A percentile compares a stretch with the other conserved stretches of the same genome.
These are phyloP conservation scores for Penelope pileata DNA, from an alignment of 2,113 vertebrate genomes.

Conservation along the genomic window DNA sequence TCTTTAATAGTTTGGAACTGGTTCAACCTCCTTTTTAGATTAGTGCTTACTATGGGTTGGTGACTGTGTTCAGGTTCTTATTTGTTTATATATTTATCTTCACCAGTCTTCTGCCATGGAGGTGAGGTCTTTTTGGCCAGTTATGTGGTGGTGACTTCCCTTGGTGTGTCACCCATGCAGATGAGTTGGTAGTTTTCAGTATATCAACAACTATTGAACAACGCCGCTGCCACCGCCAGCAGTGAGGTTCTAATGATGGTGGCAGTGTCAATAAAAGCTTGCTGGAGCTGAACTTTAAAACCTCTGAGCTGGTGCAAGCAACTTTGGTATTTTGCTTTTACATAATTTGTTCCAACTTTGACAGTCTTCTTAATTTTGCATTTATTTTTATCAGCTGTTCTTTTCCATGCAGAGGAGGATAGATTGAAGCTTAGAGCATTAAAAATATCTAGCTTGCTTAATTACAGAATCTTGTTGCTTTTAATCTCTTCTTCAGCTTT, in stretches of 20 bases:
- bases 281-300: background rate
- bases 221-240: background rate
- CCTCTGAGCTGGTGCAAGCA: background rate
- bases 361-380: background rate
- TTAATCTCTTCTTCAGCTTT: background rate
- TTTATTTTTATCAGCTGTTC: conserved; percentile 12
- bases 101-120: background rate
- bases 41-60: background rate
- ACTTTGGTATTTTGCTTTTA: background rate
- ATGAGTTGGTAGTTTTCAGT: background rate
- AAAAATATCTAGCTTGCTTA: background rate
- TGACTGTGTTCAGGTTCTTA: background rate
- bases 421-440: background rate
- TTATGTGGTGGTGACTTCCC: background rate
- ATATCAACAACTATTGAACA: background rate
- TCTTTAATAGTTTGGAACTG: background rate
- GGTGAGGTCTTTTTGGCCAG: background rate
- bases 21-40: background rate
- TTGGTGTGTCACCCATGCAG: background rate
- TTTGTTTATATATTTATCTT: background rate
- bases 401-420: background rate
- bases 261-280: background rate
- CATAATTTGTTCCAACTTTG: background rate
- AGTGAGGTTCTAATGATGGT: background rate
- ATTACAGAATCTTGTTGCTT: background rate